A percentile compares a stretch with the other conserved stretches of the same genome.
Conservation (phyloP, 2,888 invertebrate genomes). For the Sisyra nigra region DNA sequence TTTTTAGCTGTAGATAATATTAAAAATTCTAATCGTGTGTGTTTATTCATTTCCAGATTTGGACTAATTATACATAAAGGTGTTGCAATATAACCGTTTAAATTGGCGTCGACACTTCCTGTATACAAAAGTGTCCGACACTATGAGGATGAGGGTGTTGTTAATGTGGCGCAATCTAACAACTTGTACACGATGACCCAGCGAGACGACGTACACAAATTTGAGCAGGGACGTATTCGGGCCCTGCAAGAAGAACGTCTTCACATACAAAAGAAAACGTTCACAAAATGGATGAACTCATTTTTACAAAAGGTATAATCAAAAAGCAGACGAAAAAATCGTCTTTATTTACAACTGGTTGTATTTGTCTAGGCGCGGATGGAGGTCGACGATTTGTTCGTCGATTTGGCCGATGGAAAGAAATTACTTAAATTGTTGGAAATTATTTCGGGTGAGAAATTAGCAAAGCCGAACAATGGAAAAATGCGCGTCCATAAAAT, state of each 20-base stretch:
- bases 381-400: conserved; percentile 96
- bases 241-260: conserved; percentile 94
- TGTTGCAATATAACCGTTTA: too few relatives aligned
- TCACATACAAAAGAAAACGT: conserved; percentile 98
- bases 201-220: conserved; percentile 80
- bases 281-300: conserved; percentile 99
- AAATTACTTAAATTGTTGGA: conserved; percentile 85
- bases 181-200: conserved; percentile 51
- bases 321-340: conserved; percentile 1
- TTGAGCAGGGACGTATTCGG: conserved; percentile 92
- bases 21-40: too few relatives aligned
- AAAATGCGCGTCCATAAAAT: conserved; percentile 97
- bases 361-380: conserved; percentile 62
- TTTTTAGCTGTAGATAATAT: too few relatives aligned
- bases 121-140: too few relatives aligned
- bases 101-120: too few relatives aligned
- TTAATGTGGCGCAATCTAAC: not conserved
- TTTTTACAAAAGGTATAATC: conserved; percentile 82
- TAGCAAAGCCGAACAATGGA: conserved; percentile 92
- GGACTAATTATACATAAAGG: too few relatives aligned
- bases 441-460: conserved; percentile 95
- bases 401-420: conserved; percentile 89
- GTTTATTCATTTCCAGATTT: too few relatives aligned
- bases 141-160: too few relatives aligned
- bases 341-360: not conserved